These are phyloP conservation scores for Colletes collaris DNA, from an alignment of 2,888 invertebrate species.

Conservation along the genomic window DNA sequence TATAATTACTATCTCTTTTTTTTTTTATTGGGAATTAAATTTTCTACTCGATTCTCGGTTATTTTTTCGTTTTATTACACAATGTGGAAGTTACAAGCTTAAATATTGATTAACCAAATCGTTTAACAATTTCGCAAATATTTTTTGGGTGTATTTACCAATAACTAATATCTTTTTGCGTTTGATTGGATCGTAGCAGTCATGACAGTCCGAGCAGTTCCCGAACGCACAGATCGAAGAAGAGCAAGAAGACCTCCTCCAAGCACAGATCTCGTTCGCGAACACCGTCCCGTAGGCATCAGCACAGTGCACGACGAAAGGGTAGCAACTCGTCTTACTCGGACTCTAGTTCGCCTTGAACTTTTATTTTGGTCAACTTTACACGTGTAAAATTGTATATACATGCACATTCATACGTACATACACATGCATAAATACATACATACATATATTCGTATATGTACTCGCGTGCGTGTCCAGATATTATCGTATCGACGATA, in stretches of 20 bases:
- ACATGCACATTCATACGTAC: constrained; percentile 12
- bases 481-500: constrained; percentile 33
- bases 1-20: too few relatives aligned
- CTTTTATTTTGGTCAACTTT: constrained; percentile 32
- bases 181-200: constrained; percentile 61
- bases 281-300: constrained; percentile 75
- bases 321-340: constrained; percentile 78
- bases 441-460: constrained; percentile 8
- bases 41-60: too few relatives aligned
- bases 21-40: too few relatives aligned
- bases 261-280: constrained; percentile 79
- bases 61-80: too few relatives aligned
- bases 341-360: constrained; percentile 75
- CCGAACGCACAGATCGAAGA: constrained; percentile 78
- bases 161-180: constrained; percentile 9
- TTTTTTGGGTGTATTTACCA: background rate
- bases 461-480: constrained; percentile 1
- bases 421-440: background rate
- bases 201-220: constrained; percentile 79
- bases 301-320: constrained; percentile 70
- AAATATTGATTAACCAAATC: too few relatives aligned
- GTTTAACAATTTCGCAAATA: too few relatives aligned
- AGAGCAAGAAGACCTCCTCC: constrained; percentile 79
- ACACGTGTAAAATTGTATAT: constrained; percentile 53
- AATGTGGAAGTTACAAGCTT: too few relatives aligned